Base-by-base conservation (phyloP, 1,140 invertebrate genomes). In the Drosophila busckii region DNA sequence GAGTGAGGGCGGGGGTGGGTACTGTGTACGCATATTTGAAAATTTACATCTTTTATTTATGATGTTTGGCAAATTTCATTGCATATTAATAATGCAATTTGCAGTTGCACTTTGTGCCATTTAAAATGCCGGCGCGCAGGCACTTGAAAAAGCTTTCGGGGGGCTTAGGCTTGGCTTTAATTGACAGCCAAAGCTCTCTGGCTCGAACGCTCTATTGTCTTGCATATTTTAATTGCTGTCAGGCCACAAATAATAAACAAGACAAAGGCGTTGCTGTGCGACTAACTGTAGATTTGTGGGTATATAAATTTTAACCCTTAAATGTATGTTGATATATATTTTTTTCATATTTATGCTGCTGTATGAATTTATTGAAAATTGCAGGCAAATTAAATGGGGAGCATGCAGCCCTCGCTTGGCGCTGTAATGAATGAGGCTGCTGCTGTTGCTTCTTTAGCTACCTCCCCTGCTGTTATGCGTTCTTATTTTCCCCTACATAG, bases 81-180 rank as follows among this genome's bases (percentile, higher is more conserved):
- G 75, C 73, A 78, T 82, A 78, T 78, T 78, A 78, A 78, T 82
- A 80, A 80, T 82, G 73, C 68, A 78, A 78, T 78, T 78, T 73
- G 64, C 40, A 44, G 35, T 20, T 66, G 62, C 58, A 65, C 41
- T 48, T 41, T 54, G 62, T 40, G 46, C 25, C 10, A n/a, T 4
- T 13, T 38, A 31, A 35, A 37, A 42, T 52, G 17, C 32, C 66
- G 38, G 52, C 46, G 46, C 7, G n/a, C n/a, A n/a, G n/a, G 17
- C 7, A 13, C 25, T 15, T 4, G 34, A 53, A 25, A 41, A 48
- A 60, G 69, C 62, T 68, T 63, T 68, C 22, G 44, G 20, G 42
- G 17, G 6, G 32, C 12, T 6, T 4, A 20, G 17, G 31, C 41
- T 53, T 53, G 8, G 32, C 26, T 54, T 37, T 40, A 54, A 54